A percentile compares a stretch with the other conserved stretches of the same genome.
These are phyloP conservation scores for Tragelaphus scriptus DNA, from an alignment of 2,113 vertebrate species.

Conservation along the genomic window DNA sequence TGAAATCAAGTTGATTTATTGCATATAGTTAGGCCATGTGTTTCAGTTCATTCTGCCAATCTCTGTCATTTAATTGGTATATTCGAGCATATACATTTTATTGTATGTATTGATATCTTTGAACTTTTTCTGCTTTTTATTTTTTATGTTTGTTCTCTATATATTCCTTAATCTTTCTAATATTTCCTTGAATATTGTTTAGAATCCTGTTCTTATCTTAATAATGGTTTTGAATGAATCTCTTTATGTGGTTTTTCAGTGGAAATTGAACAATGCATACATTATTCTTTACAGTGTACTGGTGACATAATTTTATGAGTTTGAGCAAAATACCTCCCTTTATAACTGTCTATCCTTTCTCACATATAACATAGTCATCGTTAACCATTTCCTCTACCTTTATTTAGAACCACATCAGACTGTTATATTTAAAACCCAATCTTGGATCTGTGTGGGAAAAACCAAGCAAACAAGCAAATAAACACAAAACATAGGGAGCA, in stretches of 20 bases:
- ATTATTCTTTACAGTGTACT: neutral
- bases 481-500: neutral
- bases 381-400: neutral
- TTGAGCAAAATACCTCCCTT: neutral
- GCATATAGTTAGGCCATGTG: neutral
- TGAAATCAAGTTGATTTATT: neutral
- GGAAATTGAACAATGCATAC: neutral
- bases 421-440: neutral
- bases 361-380: neutral
- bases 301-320: neutral
- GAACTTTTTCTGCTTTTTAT: neutral
- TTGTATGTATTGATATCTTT: neutral
- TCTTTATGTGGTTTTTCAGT: neutral
- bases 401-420: neutral
- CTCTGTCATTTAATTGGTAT: neutral
- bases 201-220: neutral
- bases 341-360: neutral
- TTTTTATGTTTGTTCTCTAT: neutral
- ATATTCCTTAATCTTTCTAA: neutral
- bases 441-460: neutral
- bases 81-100: neutral
- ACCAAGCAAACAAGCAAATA: neutral
- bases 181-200: neutral
- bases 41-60: neutral
- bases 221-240: neutral